Evolutionary conservation across 2,888 invertebrate genomes (phyloP), one percentile per base, ranked within the genome.

Genomic region (Stratiomys singularior): DNA sequence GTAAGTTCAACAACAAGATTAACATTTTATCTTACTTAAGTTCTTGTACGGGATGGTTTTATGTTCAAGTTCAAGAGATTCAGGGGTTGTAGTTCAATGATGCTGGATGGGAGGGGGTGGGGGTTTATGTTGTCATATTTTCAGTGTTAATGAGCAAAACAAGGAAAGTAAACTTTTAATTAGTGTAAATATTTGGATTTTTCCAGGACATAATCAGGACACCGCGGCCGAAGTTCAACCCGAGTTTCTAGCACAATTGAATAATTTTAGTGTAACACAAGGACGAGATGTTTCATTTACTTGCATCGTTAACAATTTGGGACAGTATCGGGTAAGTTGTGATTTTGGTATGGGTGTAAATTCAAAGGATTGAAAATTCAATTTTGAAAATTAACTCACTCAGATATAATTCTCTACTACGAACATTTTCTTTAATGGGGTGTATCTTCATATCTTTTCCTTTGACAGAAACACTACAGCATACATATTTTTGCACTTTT

Each of bases 241-340:
- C 3, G 93, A 94, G 86, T 96, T 96, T 88, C 90, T 96, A 83
- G 93, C 93, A 82, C 93, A 93, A 77, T 88, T 96, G 85, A 93
- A 94, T 85, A 96, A 96, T 87, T 92, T 94, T 85, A 96, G 96
- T 58, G 94, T 95, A 79, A 92, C 94, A 76, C 94, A 94, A 87
- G 96, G 96, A 77, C 90, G 96, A 76, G 96, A 96, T 86, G 93
- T 96, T 78, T 93, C 92, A 85, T 96, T 96, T 88, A 96, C 96
- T 72, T 96, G 96, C 86, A 93, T 95, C 82, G 96, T 96, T 85
- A 95, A 96, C 88, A 94, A 96, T 88, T 91, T 96, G 82, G 94
- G 94, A 81, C 90, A 92, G 84, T 96, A 95, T 88, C 93, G 94
- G 92, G 96, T 96, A 89, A 89, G 89, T 74, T 3, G 9, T 37